Evolutionary conservation across 2,797 vertebrate species (phyloP), one percentile per base, ranked within the genome.

Genomic region (Diplodus sargus): DNA sequence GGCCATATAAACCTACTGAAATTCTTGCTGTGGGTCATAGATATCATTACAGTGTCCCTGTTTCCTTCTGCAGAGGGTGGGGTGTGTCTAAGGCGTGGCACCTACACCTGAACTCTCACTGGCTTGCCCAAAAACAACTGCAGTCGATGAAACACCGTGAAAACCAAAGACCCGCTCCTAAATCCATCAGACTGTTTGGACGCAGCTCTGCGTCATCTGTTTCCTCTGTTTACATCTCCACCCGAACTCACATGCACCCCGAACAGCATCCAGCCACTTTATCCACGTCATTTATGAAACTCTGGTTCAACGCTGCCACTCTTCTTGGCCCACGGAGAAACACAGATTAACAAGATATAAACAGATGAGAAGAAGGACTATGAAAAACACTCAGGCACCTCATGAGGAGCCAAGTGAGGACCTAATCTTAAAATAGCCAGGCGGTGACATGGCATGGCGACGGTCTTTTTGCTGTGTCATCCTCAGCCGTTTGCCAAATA

Each of bases 371-470:
- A 42, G 39, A 20, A 71, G 59, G 60, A 47, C 54, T 59, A 12
- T 60, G n/a, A 65, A 68, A 75, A 60, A 70, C 65, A 60, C n/a
- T 30, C 10, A 62, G 61, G 54, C 28, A 53, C 43, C 18, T 72
- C 43, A 69, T 9, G 5, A 64, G 68, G 18, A 85, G 71, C 65
- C 53, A 74, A 85, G 64, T 53, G 69, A 70, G 76, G 76, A 74
- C 64, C 53, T 42, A 13, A 53, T 81, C 84, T 76, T 85, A 81
- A 90, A 91, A 91, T 90, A 91, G 89, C 78, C 49, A 0, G 2
- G 39, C 70, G 42, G 30, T 60, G 76, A 82, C 80, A 75, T 22
- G 70, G 66, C 70, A 58, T 14, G 28, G 64, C 1, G 2, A 69
- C 73, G 9, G 17, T 39, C 8, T 39, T 39, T 39, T 49, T 71